Evolutionary conservation across 2,113 vertebrate genomes (phyloP).

Genomic region (Pionites leucogaster): DNA sequence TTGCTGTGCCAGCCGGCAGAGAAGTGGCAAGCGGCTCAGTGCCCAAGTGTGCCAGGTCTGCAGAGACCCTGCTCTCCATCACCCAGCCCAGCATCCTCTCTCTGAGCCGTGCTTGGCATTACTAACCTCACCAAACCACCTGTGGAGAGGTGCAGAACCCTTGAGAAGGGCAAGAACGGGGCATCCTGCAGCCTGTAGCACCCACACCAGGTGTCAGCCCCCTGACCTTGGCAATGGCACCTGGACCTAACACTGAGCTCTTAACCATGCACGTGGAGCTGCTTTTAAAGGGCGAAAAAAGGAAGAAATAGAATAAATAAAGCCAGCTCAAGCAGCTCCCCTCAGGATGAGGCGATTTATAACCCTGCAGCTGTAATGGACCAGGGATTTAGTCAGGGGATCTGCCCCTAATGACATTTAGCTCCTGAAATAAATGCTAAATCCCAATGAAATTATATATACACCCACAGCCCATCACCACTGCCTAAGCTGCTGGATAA

Average conservation of each 20-base stretch:
- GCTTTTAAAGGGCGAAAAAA: not conserved
- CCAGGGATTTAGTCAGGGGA: not conserved
- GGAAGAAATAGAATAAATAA: not conserved
- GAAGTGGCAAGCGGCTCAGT: not conserved
- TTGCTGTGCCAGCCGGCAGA: not conserved
- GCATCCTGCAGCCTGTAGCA: not conserved
- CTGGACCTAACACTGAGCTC: fast-evolving
- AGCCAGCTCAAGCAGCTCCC: constrained; percentile 28
- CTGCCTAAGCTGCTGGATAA: constrained; percentile 5
- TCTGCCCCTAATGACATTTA: constrained; percentile 52
- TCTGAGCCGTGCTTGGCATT: fast-evolving
- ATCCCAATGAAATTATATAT: constrained; percentile 20
- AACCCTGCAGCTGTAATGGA: constrained; percentile 13
- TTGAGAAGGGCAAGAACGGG: not conserved
- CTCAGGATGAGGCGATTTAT: not conserved
- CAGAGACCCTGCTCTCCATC: not conserved
- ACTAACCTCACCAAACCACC: fast-evolving
- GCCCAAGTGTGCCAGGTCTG: constrained; percentile 72
- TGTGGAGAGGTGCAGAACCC: fast-evolving
- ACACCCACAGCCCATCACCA: not conserved
- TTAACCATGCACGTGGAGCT: fast-evolving
- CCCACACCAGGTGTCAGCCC: fast-evolving
- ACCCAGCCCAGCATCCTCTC: not conserved
- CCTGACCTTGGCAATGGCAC: not conserved
- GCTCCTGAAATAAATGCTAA: constrained; percentile 30